These are phyloP conservation scores for Aphelenchoides avenae DNA, from an alignment of 1,140 invertebrate species.

Conservation along the genomic window DNA sequence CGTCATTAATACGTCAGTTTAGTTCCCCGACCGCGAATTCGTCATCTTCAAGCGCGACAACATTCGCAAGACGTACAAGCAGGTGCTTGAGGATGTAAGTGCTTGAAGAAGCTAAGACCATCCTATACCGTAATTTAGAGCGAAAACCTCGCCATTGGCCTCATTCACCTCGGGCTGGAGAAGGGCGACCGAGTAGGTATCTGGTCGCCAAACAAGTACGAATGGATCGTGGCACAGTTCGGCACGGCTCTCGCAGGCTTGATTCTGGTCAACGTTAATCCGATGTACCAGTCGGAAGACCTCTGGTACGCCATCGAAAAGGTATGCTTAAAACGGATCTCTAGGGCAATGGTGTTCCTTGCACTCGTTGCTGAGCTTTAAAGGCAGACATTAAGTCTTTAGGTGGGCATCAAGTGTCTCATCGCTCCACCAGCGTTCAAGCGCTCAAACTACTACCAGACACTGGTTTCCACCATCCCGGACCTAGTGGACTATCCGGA, in stretches of 20 bases:
- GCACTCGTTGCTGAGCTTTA: neutral
- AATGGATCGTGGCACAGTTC: constrained; percentile 72
- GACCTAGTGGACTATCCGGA: constrained; percentile 35
- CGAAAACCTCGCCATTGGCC: constrained; percentile 74
- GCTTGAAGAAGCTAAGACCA: neutral
- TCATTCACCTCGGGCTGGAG: constrained; percentile 72
- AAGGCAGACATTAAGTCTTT: constrained; percentile 4
- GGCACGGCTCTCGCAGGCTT: constrained; percentile 77
- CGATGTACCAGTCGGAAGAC: constrained; percentile 73
- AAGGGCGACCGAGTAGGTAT: constrained; percentile 78
- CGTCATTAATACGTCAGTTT: constrained; percentile 4
- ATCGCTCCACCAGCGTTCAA: constrained; percentile 55
- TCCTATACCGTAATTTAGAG: constrained; percentile 62
- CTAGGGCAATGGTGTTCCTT: constrained; percentile 4
- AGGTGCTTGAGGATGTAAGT: constrained; percentile 51
- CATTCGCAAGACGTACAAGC: constrained; percentile 51
- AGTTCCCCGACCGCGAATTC: constrained; percentile 53
- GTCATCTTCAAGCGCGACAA: constrained; percentile 52
- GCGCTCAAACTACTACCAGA: constrained; percentile 53
- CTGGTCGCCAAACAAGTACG: constrained; percentile 78
- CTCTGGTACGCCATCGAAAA: constrained; percentile 75
- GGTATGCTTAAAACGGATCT: constrained; percentile 64
- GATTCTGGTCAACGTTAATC: constrained; percentile 79
- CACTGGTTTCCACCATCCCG: constrained; percentile 48
- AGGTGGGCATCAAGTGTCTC: constrained; percentile 50